These are phyloP conservation scores for Neoitamus cyanurus DNA, from an alignment of 2,888 invertebrate species.

Conservation along the genomic window DNA sequence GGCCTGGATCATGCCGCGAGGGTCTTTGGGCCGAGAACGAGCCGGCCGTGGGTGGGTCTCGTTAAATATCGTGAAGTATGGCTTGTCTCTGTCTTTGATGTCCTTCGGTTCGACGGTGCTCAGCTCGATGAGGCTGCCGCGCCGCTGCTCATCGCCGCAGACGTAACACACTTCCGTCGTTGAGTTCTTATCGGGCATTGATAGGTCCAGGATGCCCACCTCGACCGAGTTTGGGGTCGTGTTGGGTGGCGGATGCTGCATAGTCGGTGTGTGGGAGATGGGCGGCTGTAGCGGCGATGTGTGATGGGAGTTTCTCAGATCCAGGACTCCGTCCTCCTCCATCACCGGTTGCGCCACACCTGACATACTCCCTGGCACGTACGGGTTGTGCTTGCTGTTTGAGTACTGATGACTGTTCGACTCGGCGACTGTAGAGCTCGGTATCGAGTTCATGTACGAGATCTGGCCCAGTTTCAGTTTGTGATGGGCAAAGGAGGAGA, in stretches of 20 bases:
- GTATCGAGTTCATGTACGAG: slow-evolving; percentile 57
- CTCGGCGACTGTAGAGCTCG: slow-evolving; percentile 52
- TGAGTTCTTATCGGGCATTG: slow-evolving; percentile 93
- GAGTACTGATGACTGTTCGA: slow-evolving; percentile 54
- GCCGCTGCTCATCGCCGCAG: slow-evolving; percentile 87
- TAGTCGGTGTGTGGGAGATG: slow-evolving; percentile 51
- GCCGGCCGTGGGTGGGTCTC: slow-evolving; percentile 86
- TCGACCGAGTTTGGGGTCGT: slow-evolving; percentile 70
- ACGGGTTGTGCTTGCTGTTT: slow-evolving; percentile 57
- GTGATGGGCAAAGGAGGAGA: slow-evolving; percentile 65
- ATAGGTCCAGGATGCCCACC: slow-evolving; percentile 86
- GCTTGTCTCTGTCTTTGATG: slow-evolving; percentile 66
- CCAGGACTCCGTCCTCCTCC: slow-evolving; percentile 64
- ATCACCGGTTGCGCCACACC: slow-evolving; percentile 51
- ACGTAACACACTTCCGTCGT: slow-evolving; percentile 91
- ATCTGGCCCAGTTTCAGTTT: slow-evolving; percentile 64
- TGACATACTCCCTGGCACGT: slow-evolving; percentile 50
- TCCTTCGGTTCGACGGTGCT: slow-evolving; percentile 73
- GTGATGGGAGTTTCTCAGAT: slow-evolving; percentile 64
- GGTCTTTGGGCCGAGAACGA: slow-evolving; percentile 88
- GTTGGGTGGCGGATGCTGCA: slow-evolving; percentile 53
- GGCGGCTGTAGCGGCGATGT: slow-evolving; percentile 57
- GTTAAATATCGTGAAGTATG: slow-evolving; percentile 81
- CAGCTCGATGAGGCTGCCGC: slow-evolving; percentile 81
- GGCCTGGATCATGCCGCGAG: slow-evolving; percentile 79